Evolutionary conservation across 1,140 invertebrate genomes (phyloP).

Genomic region (Drosophila leontia): DNA sequence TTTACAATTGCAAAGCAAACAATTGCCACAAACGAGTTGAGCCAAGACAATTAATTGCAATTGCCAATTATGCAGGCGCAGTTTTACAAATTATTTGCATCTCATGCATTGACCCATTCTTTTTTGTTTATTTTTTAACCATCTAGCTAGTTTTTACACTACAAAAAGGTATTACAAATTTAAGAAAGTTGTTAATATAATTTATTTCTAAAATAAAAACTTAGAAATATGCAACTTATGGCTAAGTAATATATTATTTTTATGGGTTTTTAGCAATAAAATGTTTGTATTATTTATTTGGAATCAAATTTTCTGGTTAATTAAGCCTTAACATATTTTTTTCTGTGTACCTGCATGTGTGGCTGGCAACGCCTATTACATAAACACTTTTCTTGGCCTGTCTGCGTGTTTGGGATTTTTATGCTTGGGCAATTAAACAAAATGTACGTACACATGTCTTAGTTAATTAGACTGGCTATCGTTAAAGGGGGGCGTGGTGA

Average conservation of each 20-base stretch:
- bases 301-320: no score
- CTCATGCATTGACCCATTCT: conserved; percentile 61
- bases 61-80: conserved; percentile 53
- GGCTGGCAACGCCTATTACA: conserved; percentile 49
- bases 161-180: no score
- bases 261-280: no score
- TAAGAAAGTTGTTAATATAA: background rate
- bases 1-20: conserved; percentile 23
- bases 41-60: conserved; percentile 21
- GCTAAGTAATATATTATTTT: no score
- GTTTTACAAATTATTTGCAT: conserved; percentile 57
- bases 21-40: conserved; percentile 9
- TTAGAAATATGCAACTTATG: no score
- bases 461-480: conserved; percentile 47
- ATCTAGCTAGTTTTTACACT: conserved; percentile 4
- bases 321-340: background rate
- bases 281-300: no score
- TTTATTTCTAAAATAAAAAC: background rate
- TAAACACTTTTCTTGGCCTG: conserved; percentile 27
- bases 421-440: conserved; percentile 54
- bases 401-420: conserved; percentile 21
- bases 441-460: conserved; percentile 38
- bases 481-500: conserved; percentile 41
- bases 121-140: conserved; percentile 17
- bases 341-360: conserved; percentile 3